These are phyloP conservation scores for Lepidurus packardi DNA, from an alignment of 1,140 invertebrate species.

Conservation along the genomic window DNA sequence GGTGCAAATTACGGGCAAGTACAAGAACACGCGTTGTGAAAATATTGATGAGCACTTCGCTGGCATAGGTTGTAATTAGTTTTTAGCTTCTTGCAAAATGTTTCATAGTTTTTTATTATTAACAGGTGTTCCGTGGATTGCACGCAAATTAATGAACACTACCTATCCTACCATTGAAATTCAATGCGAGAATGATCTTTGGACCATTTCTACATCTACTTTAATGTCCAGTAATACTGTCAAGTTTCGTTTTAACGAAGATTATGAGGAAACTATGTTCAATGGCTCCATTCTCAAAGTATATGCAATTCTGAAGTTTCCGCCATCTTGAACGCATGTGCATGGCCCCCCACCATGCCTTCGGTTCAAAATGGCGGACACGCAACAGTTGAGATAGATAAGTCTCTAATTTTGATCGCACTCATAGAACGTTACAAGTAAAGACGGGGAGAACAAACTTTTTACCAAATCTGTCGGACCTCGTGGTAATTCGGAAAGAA, in stretches of 20 bases:
- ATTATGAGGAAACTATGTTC: conserved; percentile 1
- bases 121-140: conserved; percentile 18
- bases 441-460: background rate
- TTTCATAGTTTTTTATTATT: background rate
- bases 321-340: conserved; percentile 6
- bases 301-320: background rate
- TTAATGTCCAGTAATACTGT: background rate
- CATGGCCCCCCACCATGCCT: background rate
- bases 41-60: conserved; percentile 10
- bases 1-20: background rate
- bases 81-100: background rate
- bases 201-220: background rate
- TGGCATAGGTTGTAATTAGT: background rate
- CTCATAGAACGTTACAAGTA: background rate
- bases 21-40: background rate
- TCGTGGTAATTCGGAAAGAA: background rate
- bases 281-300: conserved; percentile 14
- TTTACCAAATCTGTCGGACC: conserved; percentile 3
- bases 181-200: background rate
- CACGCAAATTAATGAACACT: conserved; percentile 15
- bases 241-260: background rate
- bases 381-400: background rate
- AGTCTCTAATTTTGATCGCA: background rate
- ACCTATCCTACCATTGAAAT: conserved; percentile 18
- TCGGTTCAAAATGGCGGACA: background rate